A percentile compares a stretch with the other conserved stretches of the same genome.
Conservation (phyloP, 2,797 vertebrate genomes). For the Prionace glauca region DNA sequence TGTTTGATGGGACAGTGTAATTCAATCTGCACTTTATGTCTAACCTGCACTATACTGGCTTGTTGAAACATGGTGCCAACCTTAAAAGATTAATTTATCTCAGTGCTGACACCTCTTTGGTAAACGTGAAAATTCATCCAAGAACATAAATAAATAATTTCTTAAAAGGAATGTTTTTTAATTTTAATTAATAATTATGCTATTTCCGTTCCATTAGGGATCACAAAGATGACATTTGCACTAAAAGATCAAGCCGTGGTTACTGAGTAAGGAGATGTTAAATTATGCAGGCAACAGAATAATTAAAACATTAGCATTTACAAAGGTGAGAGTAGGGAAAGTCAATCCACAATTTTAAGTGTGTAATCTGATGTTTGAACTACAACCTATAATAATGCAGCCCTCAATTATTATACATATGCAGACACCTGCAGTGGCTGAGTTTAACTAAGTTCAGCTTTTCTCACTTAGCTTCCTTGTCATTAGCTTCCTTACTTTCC, state of each 20-base stretch:
- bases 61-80: neutral
- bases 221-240: conserved; percentile 20
- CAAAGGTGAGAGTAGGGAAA: conserved; percentile 9
- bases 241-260: conserved; percentile 17
- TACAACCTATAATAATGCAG: neutral
- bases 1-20: no score
- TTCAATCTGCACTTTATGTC: neutral
- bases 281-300: conserved; percentile 31
- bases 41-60: neutral
- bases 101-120: neutral
- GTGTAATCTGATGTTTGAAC: neutral
- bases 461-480: neutral
- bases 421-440: neutral
- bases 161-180: neutral
- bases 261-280: conserved; percentile 30
- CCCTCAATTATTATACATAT: neutral
- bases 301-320: conserved; percentile 35
- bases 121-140: neutral
- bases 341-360: conserved; percentile 3
- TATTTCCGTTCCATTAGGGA: conserved; percentile 18
- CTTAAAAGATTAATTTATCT: neutral
- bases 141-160: conserved; percentile 6
- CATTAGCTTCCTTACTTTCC: neutral
- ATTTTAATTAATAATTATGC: conserved; percentile 35
- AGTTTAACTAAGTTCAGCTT: no score